Base-by-base conservation (phyloP, 37 sponge, comb jelly and placozoan species). In the Aplysina aerophoba region DNA sequence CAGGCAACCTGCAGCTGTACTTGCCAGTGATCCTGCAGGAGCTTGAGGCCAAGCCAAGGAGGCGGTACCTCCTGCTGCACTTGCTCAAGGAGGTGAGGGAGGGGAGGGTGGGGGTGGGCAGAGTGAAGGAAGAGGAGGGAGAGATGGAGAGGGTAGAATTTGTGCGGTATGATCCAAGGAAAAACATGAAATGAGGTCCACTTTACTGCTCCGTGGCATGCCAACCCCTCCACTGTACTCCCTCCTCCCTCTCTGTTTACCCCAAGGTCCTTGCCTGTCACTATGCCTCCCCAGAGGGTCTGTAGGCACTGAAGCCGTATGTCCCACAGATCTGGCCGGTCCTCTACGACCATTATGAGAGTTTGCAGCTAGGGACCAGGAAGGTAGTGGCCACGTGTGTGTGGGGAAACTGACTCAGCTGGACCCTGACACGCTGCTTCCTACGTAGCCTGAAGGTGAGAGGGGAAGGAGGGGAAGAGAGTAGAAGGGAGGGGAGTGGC, bases 341-440 rank as follows among this genome's bases (percentile, higher is more conserved):
- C 21, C 84, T 98, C 79, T 94, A 96, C 89, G 83, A 84, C 24
- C 91, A 96, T 81, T 96, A 91, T 78, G 92, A 96, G 86, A 90
- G 89, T 58, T 54, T 89, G 0, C 97, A 96, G 81, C 96, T 96
- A 60, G 99, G 99, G 4, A 94, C 93, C 21, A 75, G 99, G 54
- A 96, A 98, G 64, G 94, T 98, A 12, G 99, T 98, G 54, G 99
- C 99, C 0, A 97, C 94, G 83, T 98, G 99, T 77, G n/a, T n/a
- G 92, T 98, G 55, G 99, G 99, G 15, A 98, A 98, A 68, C 90
- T 98, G 79, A 93, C 95, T 34, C 89, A 96, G 15, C 84, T 98
- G 21, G 94, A 98, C 35, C 97, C 93, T 12, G 78, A 88, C 34
- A 90, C 79, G 0, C 88, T 92, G 22, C 90, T 98, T 20, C 95